These are phyloP conservation scores for Eubasilissa splendida DNA, from an alignment of 2,888 invertebrate genomes.

Conservation along the genomic window DNA sequence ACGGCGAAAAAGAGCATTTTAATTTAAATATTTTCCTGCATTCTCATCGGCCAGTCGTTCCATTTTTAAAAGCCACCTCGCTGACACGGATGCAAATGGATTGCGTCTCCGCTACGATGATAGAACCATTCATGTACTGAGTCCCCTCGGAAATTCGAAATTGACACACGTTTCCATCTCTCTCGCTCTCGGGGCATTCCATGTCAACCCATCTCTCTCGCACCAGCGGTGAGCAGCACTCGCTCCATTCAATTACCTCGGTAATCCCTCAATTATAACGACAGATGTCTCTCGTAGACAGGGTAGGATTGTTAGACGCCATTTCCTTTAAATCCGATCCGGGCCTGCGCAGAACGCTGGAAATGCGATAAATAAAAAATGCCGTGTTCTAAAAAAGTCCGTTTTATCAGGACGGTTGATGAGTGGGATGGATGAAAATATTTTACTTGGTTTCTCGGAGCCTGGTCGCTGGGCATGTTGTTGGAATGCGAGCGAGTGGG, in stretches of 20 bases:
- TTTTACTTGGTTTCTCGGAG: neutral
- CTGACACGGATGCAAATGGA: slow-evolving; percentile 52
- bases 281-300: slow-evolving; percentile 70
- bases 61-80: slow-evolving; percentile 25
- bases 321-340: slow-evolving; percentile 44
- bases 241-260: slow-evolving; percentile 77
- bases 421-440: neutral
- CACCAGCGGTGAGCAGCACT: slow-evolving; percentile 63
- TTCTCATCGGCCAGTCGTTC: neutral
- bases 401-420: neutral
- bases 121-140: slow-evolving; percentile 54
- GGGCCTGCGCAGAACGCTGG: slow-evolving; percentile 19
- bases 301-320: slow-evolving; percentile 44
- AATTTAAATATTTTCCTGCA: neutral
- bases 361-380: slow-evolving; percentile 35
- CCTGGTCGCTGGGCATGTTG: neutral
- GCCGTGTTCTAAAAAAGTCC: slow-evolving; percentile 25
- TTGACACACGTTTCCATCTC: slow-evolving; percentile 63
- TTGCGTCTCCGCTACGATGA: slow-evolving; percentile 50
- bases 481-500: neutral
- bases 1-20: neutral
- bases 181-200: slow-evolving; percentile 61
- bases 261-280: slow-evolving; percentile 79
- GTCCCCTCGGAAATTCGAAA: slow-evolving; percentile 60
- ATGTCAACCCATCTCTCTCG: slow-evolving; percentile 60